phyloP scores from a whole-genome alignment of 2,113 vertebrate species.

The Dinomys branickii region DNA sequence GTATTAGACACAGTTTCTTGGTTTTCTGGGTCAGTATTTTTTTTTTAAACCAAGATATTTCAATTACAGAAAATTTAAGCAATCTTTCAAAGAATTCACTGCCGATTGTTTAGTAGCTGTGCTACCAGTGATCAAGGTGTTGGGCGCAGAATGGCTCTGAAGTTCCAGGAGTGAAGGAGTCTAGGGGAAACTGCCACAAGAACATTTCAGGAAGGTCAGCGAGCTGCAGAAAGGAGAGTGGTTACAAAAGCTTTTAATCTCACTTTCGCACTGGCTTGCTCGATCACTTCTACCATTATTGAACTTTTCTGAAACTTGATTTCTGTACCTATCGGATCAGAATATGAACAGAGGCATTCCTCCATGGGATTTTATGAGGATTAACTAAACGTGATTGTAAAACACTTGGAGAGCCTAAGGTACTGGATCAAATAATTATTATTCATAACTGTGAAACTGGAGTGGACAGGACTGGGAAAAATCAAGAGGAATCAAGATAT shows the following conservation, averaged over 20 bases:
- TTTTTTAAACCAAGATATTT: conserved; percentile 23
- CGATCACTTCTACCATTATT: neutral
- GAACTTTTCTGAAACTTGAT: neutral
- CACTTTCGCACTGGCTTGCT: neutral
- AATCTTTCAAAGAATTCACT: conserved; percentile 17
- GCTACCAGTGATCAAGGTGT: neutral
- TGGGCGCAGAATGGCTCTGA: neutral
- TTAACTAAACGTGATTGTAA: conserved; percentile 44
- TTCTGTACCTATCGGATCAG: neutral
- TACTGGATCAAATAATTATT: conserved; percentile 48
- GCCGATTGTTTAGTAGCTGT: neutral
- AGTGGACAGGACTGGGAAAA: neutral
- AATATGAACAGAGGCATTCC: conserved; percentile 19
- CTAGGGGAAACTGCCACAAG: neutral
- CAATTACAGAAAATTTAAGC: conserved; percentile 29
- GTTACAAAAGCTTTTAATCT: neutral
- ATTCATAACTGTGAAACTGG: conserved; percentile 65
- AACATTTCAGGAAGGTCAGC: neutral
- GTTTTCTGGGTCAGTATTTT: conserved; percentile 21
- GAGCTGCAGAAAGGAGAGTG: neutral
- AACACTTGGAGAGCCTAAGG: conserved; percentile 30
- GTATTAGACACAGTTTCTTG: conserved; percentile 39
- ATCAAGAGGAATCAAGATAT: neutral
- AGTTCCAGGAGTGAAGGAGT: neutral
- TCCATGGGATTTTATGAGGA: conserved; percentile 61